Evolutionary conservation across 2,797 vertebrate species (phyloP), one percentile per base, ranked within the genome.

Genomic region (Mycteria americana): DNA sequence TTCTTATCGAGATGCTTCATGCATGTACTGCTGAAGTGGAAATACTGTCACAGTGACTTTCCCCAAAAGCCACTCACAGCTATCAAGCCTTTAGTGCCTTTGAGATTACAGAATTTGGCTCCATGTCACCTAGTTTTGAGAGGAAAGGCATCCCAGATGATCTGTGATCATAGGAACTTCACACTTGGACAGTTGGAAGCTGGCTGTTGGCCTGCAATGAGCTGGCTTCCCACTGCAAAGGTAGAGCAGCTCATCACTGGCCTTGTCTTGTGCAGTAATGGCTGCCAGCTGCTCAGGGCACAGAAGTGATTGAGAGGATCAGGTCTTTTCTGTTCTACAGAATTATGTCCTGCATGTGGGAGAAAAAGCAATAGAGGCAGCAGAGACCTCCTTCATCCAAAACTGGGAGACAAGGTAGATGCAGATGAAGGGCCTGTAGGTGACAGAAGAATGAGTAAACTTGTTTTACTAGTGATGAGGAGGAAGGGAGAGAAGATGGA

Each of bases 81-180:
- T 80, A 78, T 90, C 82, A 65, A 89, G 75, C 57, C 68, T 77
- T 87, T 43, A 54, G 75, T 87, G 95, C 87, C 83, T 96, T 62
- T 92, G 78, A 91, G 84, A 89, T 78, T 50, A 88, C 96, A 89
- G 86, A 91, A 63, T 91, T 68, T 96, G 89, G 91, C 93, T 91
- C 70, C 9, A 1, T 90, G 90, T 94, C 94, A 95, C 94, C 92
- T 94, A 91, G 65, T 92, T 85, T 95, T 92, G 91, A 78, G 85
- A 95, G 89, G 87, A 96, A 93, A 96, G 92, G 94, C 85, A 95
- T 93, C 76, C 64, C 78, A 95, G 91, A 93, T 97, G 93, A 97
- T 93, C 84, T 97, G 89, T 95, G 94, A 91, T 96, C 88, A 91
- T 39, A 88, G 96, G 95, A 95, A 93, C 96, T 97, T 97, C 93